phyloP scores from a whole-genome alignment of 1,140 invertebrate species.

The Lamellibrachia luymesi region DNA sequence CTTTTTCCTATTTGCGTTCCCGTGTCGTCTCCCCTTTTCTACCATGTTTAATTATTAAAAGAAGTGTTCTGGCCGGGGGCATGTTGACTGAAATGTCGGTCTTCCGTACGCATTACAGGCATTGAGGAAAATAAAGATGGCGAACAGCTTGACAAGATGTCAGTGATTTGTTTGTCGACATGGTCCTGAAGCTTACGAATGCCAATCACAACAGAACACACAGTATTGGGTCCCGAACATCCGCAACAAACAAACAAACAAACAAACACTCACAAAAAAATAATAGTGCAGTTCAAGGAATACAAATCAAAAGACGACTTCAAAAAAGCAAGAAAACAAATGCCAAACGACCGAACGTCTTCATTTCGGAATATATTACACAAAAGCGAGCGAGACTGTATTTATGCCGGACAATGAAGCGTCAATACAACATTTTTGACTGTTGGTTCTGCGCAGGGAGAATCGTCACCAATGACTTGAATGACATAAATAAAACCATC shows the following conservation, averaged over 20 bases:
- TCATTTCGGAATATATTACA: neutral
- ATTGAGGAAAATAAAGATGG: neutral
- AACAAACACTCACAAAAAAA: neutral
- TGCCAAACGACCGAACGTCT: neutral
- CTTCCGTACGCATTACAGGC: neutral
- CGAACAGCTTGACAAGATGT: neutral
- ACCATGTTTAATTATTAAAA: no score
- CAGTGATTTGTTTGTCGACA: neutral
- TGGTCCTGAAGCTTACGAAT: neutral
- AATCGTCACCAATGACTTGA: neutral
- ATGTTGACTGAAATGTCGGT: neutral
- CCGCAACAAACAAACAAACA: neutral
- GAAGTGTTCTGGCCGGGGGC: no score
- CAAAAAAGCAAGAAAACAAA: neutral
- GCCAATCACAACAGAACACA: neutral
- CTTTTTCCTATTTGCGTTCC: no score
- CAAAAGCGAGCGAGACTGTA: neutral
- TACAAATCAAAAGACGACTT: neutral
- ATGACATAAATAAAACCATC: neutral
- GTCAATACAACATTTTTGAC: neutral
- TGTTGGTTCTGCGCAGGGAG: neutral
- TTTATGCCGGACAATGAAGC: neutral
- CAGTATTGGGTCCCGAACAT: neutral
- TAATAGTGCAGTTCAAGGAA: neutral
- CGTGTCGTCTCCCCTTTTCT: no score